These are phyloP conservation scores for Atethmia centrago DNA, from an alignment of 2,888 invertebrate species.

Conservation along the genomic window DNA sequence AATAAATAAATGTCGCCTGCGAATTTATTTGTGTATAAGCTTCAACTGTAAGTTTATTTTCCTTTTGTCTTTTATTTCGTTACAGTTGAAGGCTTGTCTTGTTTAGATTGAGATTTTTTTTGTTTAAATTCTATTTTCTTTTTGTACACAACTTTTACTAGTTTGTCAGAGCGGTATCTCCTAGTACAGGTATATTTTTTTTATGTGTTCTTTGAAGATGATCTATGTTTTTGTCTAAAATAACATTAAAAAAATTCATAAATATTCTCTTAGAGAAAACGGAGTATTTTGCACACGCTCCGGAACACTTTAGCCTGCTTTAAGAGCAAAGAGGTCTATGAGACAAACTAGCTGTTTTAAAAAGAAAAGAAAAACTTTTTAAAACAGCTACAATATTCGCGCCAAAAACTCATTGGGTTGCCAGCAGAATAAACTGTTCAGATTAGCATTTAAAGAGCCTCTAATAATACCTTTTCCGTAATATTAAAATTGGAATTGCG, in stretches of 20 bases:
- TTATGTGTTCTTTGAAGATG: background rate
- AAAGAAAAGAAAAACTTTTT: no score
- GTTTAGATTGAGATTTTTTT: no score
- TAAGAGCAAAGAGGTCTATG: conserved; percentile 14
- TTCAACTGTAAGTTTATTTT: no score
- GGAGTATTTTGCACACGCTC: conserved; percentile 1
- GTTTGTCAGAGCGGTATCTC: no score
- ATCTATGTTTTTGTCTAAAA: background rate
- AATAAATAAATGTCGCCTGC: no score
- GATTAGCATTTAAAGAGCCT: conserved; percentile 33
- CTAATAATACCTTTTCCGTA: conserved; percentile 32
- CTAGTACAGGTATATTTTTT: no score
- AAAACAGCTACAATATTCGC: conserved; percentile 3
- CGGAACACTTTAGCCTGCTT: conserved; percentile 6
- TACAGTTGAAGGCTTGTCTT: no score
- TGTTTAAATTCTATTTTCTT: no score
- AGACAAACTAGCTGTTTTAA: background rate
- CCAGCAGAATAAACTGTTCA: conserved; percentile 33
- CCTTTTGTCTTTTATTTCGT: no score
- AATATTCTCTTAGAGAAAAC: conserved; percentile 10
- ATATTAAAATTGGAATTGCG: conserved; percentile 8
- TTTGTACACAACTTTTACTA: no score
- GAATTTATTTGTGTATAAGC: no score
- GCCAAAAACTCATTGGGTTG: conserved; percentile 2
- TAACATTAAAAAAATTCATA: background rate